phyloP scores from a whole-genome alignment of 92 coral and sea anemone genomes.

The Montipora capitata region DNA sequence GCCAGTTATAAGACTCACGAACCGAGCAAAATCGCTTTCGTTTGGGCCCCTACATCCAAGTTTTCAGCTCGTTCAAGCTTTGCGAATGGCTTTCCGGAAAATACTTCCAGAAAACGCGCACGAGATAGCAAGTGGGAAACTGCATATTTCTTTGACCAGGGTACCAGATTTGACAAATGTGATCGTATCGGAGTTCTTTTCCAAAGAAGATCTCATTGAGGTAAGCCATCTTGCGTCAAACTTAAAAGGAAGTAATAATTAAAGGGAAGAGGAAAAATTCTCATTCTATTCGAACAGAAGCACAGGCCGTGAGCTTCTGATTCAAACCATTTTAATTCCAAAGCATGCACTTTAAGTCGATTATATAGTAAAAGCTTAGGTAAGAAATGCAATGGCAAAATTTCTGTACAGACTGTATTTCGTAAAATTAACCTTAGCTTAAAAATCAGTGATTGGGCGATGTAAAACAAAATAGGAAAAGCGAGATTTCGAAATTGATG shows the following conservation, averaged over 20 bases:
- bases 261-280: neutral
- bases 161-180: conserved; percentile 86
- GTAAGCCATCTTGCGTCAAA: conserved; percentile 57
- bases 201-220: conserved; percentile 96
- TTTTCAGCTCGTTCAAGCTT: conserved; percentile 84
- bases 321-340: no score
- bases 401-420: no score
- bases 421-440: no score
- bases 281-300: neutral
- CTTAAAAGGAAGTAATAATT: neutral
- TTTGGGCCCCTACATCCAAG: conserved; percentile 96
- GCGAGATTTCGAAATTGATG: no score
- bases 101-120: conserved; percentile 96
- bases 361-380: no score
- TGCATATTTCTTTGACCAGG: conserved; percentile 93
- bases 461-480: no score
- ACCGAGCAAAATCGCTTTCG: conserved; percentile 87
- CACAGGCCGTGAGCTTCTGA: no score
- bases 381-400: no score
- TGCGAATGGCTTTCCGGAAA: conserved; percentile 86
- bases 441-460: no score
- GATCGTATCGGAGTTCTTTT: conserved; percentile 91
- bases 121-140: conserved; percentile 89
- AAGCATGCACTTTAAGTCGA: no score
- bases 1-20: conserved; percentile 90